phyloP scores from a whole-genome alignment of 53 echinoderm and acorn worm species.

The Zoroaster sp. region DNA sequence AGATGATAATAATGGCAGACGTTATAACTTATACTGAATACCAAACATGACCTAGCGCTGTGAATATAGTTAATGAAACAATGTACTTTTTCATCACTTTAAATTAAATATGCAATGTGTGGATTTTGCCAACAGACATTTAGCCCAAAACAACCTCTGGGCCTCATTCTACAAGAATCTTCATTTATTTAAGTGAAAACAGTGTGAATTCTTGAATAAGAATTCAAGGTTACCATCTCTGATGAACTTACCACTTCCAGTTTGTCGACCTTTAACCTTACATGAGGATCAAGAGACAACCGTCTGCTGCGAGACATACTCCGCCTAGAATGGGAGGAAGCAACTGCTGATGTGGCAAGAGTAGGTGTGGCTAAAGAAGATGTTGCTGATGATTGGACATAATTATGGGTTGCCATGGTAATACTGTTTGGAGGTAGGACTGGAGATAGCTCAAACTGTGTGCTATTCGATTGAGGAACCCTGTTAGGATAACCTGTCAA shows the following conservation, averaged over 20 bases:
- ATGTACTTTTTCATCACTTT: too few relatives aligned
- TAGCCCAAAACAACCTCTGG: background rate
- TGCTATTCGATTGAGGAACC: background rate
- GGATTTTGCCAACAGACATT: background rate
- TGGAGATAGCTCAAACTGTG: slow-evolving; percentile 71
- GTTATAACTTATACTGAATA: background rate
- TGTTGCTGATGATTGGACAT: background rate
- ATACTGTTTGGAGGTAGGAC: slow-evolving; percentile 66
- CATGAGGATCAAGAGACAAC: slow-evolving; percentile 86
- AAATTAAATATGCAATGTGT: too few relatives aligned
- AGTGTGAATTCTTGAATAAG: too few relatives aligned
- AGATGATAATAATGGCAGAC: background rate
- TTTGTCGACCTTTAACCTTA: slow-evolving; percentile 86
- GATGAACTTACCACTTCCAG: slow-evolving; percentile 84
- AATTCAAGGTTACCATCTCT: too few relatives aligned
- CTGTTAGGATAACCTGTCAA: slow-evolving; percentile 11
- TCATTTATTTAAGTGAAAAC: too few relatives aligned
- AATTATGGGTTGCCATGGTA: slow-evolving; percentile 25
- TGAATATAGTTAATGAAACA: too few relatives aligned
- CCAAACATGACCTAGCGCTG: too few relatives aligned
- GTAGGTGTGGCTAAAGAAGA: slow-evolving; percentile 21
- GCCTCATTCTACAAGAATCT: too few relatives aligned
- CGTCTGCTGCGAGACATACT: slow-evolving; percentile 59
- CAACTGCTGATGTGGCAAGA: slow-evolving; percentile 20
- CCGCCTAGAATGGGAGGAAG: slow-evolving; percentile 9